Evolutionary conservation across 2,113 vertebrate genomes (phyloP).

Genomic region (Scalopus aquaticus): DNA sequence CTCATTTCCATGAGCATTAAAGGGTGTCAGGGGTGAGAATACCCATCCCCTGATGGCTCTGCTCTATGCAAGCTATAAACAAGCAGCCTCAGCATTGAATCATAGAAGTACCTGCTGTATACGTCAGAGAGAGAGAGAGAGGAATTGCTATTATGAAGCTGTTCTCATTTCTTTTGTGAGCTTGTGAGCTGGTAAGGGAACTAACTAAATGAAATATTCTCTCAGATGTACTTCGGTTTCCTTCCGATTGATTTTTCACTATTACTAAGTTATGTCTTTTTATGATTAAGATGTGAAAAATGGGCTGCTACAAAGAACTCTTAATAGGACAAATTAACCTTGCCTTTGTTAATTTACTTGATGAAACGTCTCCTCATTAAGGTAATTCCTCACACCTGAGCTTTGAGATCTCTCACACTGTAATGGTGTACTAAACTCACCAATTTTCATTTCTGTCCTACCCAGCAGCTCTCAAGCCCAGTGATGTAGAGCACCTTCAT

Average conservation of each 20-base stretch:
- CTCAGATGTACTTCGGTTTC: background rate
- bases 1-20: slow-evolving; percentile 28
- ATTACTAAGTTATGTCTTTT: background rate
- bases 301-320: background rate
- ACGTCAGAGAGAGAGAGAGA: background rate
- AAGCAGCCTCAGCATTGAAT: background rate
- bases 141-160: background rate
- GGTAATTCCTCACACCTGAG: background rate
- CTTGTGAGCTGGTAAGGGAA: background rate
- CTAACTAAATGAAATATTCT: background rate
- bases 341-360: slow-evolving; percentile 55
- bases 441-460: background rate
- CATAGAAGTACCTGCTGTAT: background rate
- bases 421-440: background rate
- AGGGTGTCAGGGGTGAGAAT: background rate
- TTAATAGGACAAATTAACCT: slow-evolving; percentile 55
- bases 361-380: slow-evolving; percentile 33
- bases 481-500: background rate
- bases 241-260: background rate
- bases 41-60: background rate
- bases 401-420: background rate
- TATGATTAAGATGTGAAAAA: slow-evolving; percentile 49
- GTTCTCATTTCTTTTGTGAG: background rate
- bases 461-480: background rate
- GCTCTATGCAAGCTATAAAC: background rate